Percentiles rank a stretch among this genome's conserved stretches.
Conservation (phyloP, 2,888 invertebrate species). For the Sycophila texana region DNA sequence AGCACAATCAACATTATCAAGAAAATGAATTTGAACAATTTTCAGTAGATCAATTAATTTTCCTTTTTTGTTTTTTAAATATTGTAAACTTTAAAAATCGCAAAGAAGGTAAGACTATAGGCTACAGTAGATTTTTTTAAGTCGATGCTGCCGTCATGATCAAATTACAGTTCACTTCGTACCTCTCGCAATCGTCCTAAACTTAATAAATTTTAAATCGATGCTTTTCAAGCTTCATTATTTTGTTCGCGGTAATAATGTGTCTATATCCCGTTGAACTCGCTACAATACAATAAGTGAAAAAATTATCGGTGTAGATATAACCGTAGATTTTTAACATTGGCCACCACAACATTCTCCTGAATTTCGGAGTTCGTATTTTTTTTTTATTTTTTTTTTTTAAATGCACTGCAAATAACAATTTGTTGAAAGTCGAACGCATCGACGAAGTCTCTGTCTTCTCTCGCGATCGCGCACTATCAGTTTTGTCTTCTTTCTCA, state of each 20-base stretch:
- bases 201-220: neutral
- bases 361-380: neutral
- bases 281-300: slow-evolving; percentile 45
- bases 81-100: slow-evolving; percentile 1
- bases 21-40: slow-evolving; percentile 17
- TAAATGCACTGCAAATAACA: slow-evolving; percentile 50
- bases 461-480: slow-evolving; percentile 31
- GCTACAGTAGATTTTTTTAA: neutral
- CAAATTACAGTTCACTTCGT: slow-evolving; percentile 21
- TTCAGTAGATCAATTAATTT: neutral
- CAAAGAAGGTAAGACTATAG: neutral
- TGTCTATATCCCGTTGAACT: slow-evolving; percentile 35
- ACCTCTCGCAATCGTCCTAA: slow-evolving; percentile 6
- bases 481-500: slow-evolving; percentile 31
- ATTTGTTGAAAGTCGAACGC: slow-evolving; percentile 46
- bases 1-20: slow-evolving; percentile 39
- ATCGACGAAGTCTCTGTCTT: slow-evolving; percentile 26
- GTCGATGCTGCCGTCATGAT: slow-evolving; percentile 1
- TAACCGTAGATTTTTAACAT: slow-evolving; percentile 35
- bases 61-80: slow-evolving; percentile 3
- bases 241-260: neutral
- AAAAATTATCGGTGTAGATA: slow-evolving; percentile 44
- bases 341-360: neutral
- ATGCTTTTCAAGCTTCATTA: slow-evolving; percentile 21
- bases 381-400: slow-evolving; percentile 13